Percentiles rank a stretch among this genome's conserved stretches.
phyloP scores from a whole-genome alignment of 2,113 vertebrate species.

The Haemorhous mexicanus region DNA sequence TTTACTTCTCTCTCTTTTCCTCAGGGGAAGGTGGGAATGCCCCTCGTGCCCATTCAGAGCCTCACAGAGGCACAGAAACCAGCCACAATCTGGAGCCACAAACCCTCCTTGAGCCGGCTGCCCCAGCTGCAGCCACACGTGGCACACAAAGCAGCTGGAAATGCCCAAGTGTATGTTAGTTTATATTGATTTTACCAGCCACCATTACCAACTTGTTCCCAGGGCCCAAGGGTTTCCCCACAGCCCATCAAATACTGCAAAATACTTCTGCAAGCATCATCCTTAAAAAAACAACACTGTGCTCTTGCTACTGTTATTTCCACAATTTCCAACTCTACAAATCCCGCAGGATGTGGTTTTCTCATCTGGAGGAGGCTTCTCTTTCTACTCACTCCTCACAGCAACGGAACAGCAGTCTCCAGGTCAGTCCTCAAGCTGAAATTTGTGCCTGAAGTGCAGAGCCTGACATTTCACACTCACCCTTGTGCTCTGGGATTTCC shows the following conservation, averaged over 20 bases:
- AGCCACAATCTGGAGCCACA: neutral
- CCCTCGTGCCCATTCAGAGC: no score
- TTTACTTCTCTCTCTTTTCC: no score
- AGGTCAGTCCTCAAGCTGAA: no score
- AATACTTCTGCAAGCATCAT: neutral
- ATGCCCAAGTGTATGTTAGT: rapidly evolving
- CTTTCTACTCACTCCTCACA: rapidly evolving
- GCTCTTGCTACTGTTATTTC: neutral
- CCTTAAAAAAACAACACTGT: neutral
- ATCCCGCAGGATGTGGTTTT: no score
- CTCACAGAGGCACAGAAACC: neutral
- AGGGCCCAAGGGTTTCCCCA: neutral
- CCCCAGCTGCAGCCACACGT: neutral
- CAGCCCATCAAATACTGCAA: neutral
- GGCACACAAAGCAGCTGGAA: neutral
- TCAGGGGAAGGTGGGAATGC: neutral
- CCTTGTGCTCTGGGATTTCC: neutral
- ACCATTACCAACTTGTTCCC: neutral
- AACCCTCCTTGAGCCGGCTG: neutral
- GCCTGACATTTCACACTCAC: rapidly evolving
- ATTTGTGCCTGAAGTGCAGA: rapidly evolving
- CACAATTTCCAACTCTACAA: neutral
- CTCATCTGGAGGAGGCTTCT: neutral
- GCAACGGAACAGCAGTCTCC: neutral
- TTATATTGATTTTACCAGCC: neutral